These are phyloP conservation scores for Periplaneta americana DNA, from an alignment of 1,140 invertebrate species.

Conservation along the genomic window DNA sequence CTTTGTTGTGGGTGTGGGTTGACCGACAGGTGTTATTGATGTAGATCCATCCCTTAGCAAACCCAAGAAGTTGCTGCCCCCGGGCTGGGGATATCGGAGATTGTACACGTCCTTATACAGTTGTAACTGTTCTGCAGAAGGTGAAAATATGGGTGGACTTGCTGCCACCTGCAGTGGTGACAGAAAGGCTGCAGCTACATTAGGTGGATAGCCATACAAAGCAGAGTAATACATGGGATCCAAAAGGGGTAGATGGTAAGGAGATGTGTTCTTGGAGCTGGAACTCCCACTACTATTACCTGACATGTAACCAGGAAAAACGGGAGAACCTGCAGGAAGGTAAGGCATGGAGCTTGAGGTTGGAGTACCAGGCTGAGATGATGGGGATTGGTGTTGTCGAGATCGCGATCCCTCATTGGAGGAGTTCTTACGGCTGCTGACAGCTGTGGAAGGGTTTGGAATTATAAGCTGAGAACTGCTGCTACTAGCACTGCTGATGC, in stretches of 20 bases:
- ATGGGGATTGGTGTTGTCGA: neutral
- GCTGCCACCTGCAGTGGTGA: neutral
- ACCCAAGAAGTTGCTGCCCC: constrained; percentile 12
- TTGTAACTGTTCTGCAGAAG: constrained; percentile 13
- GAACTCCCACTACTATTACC: neutral
- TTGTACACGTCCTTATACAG: constrained; percentile 15
- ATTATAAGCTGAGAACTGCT: constrained; percentile 1
- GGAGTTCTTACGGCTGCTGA: too few species aligned
- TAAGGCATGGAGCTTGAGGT: constrained; percentile 1
- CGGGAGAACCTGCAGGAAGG: neutral
- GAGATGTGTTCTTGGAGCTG: neutral
- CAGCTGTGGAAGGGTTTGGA: constrained; percentile 4
- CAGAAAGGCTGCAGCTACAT: neutral
- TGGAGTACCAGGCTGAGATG: neutral
- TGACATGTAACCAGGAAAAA: neutral
- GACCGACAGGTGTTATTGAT: constrained; percentile 18
- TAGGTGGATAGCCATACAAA: neutral
- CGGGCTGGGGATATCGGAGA: neutral
- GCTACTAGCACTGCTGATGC: neutral
- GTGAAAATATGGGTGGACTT: neutral
- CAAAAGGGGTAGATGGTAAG: constrained; percentile 2
- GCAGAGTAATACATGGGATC: constrained; percentile 13
- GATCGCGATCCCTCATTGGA: neutral
- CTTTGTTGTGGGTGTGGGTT: constrained; percentile 9
- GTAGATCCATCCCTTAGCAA: constrained; percentile 15